These are phyloP conservation scores for Stenolophus ochropezus DNA, from an alignment of 2,888 invertebrate species.

Conservation along the genomic window DNA sequence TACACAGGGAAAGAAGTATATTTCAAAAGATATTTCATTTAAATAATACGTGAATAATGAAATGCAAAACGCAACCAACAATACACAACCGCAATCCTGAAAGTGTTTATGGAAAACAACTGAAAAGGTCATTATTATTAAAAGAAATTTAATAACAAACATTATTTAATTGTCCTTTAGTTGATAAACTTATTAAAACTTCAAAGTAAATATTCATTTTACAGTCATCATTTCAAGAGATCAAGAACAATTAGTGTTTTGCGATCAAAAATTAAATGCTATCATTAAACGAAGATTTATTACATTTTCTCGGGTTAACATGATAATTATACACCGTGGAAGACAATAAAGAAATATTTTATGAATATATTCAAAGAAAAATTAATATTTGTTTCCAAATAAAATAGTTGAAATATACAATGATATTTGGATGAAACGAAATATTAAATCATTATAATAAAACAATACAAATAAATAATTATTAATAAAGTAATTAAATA, in stretches of 20 bases:
- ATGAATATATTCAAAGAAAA: too few relatives aligned
- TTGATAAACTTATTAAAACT: slow-evolving; percentile 11
- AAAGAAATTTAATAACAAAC: slow-evolving; percentile 1
- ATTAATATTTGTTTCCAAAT: too few relatives aligned
- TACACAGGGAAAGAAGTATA: too few relatives aligned
- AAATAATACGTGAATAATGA: neutral
- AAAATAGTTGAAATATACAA: too few relatives aligned
- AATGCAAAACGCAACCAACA: neutral
- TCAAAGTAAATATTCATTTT: slow-evolving; percentile 1
- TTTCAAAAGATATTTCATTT: too few relatives aligned
- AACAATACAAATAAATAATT: too few relatives aligned
- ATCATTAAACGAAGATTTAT: neutral
- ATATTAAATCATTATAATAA: too few relatives aligned
- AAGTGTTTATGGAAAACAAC: neutral
- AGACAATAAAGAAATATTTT: too few relatives aligned
- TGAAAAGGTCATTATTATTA: slow-evolving; percentile 9
- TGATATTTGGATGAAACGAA: too few relatives aligned
- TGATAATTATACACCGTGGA: too few relatives aligned
- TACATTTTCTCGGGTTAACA: neutral
- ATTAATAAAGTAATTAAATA: too few relatives aligned
- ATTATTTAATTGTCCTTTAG: slow-evolving; percentile 18
- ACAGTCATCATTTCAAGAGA: neutral
- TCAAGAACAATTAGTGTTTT: neutral
- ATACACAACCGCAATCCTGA: neutral
- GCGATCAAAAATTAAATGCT: neutral